Percentiles rank a stretch among this genome's conserved stretches.
Evolutionary conservation across 1,140 invertebrate genomes (phyloP).

Genomic region (Eupristina koningsbergeri): DNA sequence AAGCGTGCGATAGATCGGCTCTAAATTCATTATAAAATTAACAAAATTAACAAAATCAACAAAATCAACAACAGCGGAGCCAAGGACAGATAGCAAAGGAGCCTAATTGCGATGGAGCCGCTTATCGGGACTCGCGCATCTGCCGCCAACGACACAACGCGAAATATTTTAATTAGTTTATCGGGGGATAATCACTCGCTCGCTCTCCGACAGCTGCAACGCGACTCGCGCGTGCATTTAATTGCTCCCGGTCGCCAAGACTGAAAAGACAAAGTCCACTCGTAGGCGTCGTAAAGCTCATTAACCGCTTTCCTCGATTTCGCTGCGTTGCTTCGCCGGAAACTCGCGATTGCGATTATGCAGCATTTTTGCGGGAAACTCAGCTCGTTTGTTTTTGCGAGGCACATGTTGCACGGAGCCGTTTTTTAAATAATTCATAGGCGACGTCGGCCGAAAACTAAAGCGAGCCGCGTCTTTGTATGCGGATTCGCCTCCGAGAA

Average conservation of each 20-base stretch:
- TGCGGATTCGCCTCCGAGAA: constrained; percentile 41
- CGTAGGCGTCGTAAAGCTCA: constrained; percentile 4
- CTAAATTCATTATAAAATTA: neutral
- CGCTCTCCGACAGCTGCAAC: constrained; percentile 66
- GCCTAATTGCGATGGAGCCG: constrained; percentile 40
- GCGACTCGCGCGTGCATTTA: constrained; percentile 69
- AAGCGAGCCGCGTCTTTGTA: constrained; percentile 47
- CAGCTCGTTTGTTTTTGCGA: constrained; percentile 2
- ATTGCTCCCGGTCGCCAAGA: constrained; percentile 60
- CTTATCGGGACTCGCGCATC: constrained; percentile 64
- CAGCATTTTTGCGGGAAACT: neutral
- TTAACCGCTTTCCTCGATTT: neutral
- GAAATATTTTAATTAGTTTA: constrained; percentile 74
- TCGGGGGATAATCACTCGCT: constrained; percentile 61
- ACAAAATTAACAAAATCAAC: constrained; percentile 26
- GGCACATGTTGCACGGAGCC: constrained; percentile 47
- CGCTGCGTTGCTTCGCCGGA: no score
- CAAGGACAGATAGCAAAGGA: constrained; percentile 2
- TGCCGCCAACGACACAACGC: constrained; percentile 63
- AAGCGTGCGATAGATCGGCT: no score
- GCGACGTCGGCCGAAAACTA: constrained; percentile 47
- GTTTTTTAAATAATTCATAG: constrained; percentile 60
- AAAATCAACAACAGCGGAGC: neutral
- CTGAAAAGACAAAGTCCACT: neutral
- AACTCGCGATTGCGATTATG: no score